phyloP scores from a whole-genome alignment of 2,888 invertebrate genomes.

The Dryobota labecula region DNA sequence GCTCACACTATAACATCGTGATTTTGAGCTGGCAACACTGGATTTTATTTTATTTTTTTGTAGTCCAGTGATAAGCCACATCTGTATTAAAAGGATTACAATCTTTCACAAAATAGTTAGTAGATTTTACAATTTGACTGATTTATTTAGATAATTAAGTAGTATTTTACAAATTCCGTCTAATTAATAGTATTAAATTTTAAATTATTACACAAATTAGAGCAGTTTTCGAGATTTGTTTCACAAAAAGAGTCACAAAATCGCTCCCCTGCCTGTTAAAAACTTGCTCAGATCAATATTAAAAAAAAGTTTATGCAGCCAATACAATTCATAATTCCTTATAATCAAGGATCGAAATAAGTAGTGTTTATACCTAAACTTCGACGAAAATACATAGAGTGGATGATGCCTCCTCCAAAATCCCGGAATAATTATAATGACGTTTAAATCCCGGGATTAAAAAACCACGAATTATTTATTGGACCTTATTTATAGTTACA shows the following conservation, averaged over 20 bases:
- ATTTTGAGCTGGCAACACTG: conserved; percentile 41
- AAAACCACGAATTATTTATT: too few relatives aligned
- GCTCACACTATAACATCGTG: conserved; percentile 36
- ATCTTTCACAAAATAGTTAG: conserved; percentile 53
- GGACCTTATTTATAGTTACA: too few relatives aligned
- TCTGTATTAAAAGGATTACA: conserved; percentile 9
- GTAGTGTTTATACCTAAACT: too few relatives aligned
- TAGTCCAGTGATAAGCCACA: conserved; percentile 10
- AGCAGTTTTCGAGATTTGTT: conserved; percentile 11
- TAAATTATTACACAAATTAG: conserved; percentile 22
- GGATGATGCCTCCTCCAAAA: too few relatives aligned
- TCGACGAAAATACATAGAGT: too few relatives aligned
- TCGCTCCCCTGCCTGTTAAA: conserved; percentile 58
- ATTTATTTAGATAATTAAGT: conserved; percentile 46
- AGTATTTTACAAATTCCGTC: conserved; percentile 49
- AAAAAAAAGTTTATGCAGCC: not conserved
- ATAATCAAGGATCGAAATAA: too few relatives aligned
- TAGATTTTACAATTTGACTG: conserved; percentile 51
- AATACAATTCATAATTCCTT: too few relatives aligned
- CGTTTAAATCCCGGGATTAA: too few relatives aligned
- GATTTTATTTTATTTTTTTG: conserved; percentile 5
- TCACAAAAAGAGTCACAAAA: conserved; percentile 52
- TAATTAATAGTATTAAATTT: conserved; percentile 33
- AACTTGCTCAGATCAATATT: conserved; percentile 53
- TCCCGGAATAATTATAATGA: too few relatives aligned